Base-by-base conservation (phyloP, 2,113 vertebrate genomes). In the Alces alces region DNA sequence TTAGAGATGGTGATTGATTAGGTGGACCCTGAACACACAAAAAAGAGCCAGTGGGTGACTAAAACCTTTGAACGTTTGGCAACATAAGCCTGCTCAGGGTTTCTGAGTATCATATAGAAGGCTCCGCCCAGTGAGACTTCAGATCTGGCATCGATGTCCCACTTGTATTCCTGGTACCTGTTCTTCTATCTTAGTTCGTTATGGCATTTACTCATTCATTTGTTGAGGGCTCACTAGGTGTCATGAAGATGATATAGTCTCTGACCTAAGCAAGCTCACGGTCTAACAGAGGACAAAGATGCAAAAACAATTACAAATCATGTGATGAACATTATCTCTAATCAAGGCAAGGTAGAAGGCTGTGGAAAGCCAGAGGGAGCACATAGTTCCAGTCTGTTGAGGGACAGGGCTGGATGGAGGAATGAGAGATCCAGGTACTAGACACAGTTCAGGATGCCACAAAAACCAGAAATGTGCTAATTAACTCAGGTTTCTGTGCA, bases 11-110 rank as follows among this genome's bases (percentile, higher is more conserved):
- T 91, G 28, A 88, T 16, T 64, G 2, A 25, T 54, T 89, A 14
- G 5, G 54, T 52, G 58, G 30, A 54, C 45, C 58, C 27, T 54
- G 33, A 84, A 61, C 19, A 14, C 17, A 64, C 39, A 78, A 23
- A 78, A 73, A 73, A 45, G 7, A 12, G 79, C 21, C 91, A 60
- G 83, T 39, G 30, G 88, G 25, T 95, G 15, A 64, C 61, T 78
- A 85, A 88, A 88, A 89, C 88, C 50, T 95, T 94, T 93, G 78
- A 90, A 83, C 15, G 60, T 94, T 79, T 86, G 43, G 33, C 17
- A 97, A 25, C 30, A 55, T 54, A 88, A 79, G 45, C 73, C 52
- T 50, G 45, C 15, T 95, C 23, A 47, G 58, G 12, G 36, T 86
- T 95, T 91, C 70, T 92, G 60, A 79, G n/a, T 47, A 33, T 85